Evolutionary conservation across 2,113 vertebrate species (phyloP).

Genomic region (Callithrix jacchus): DNA sequence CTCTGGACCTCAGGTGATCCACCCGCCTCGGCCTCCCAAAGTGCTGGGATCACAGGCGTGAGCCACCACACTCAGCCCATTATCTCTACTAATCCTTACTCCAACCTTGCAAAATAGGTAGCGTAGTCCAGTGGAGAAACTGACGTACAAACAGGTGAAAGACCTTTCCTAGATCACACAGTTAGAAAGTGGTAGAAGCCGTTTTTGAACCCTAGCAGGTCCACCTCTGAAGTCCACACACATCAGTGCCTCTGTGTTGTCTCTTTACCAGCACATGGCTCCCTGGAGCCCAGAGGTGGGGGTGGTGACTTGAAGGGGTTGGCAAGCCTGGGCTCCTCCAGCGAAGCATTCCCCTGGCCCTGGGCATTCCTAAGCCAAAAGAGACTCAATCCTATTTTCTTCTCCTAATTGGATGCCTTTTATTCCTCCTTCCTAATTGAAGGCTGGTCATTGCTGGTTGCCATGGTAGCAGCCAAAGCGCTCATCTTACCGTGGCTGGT

Average conservation of each 20-base stretch:
- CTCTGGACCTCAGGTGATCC: not conserved
- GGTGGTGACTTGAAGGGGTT: not conserved
- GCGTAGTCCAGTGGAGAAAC: not conserved
- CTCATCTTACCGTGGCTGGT: slow-evolving; percentile 37
- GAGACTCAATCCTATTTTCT: slow-evolving; percentile 44
- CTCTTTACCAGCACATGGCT: not conserved
- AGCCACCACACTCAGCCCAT: not conserved
- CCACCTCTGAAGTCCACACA: not conserved
- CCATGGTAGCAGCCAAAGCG: slow-evolving; percentile 58
- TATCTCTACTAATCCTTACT: not conserved
- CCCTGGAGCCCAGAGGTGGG: not conserved
- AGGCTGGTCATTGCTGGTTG: slow-evolving; percentile 68
- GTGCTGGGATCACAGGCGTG: not conserved
- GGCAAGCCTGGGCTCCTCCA: not conserved
- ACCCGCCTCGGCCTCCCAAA: not conserved
- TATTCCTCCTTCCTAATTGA: slow-evolving; percentile 72
- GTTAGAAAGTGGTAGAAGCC: not conserved
- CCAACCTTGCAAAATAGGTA: not conserved
- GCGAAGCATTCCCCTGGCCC: not conserved
- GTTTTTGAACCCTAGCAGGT: not conserved
- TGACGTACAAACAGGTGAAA: not conserved
- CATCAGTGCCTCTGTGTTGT: not conserved
- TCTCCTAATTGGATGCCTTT: slow-evolving; percentile 68
- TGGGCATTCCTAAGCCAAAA: slow-evolving; percentile 33
- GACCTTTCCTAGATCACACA: not conserved